Conservation (phyloP, 2,113 vertebrate genomes). For the Serinus canaria region DNA sequence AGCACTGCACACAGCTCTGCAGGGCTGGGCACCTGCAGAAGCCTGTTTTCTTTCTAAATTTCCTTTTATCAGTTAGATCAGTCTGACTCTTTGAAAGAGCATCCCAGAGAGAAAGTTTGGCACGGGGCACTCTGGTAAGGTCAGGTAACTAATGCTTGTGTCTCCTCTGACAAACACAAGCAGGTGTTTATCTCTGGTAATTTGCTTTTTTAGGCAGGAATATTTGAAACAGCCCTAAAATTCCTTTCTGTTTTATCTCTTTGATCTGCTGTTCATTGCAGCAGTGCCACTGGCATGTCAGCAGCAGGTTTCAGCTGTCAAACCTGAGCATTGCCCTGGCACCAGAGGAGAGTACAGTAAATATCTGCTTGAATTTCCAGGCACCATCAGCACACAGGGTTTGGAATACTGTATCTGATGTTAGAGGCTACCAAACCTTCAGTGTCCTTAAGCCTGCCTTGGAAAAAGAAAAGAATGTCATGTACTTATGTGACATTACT, state of each 20-base stretch:
- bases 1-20: background rate
- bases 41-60: conserved; percentile 24
- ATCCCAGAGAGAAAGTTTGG: background rate
- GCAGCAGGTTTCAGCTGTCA: background rate
- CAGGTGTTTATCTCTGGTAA: background rate
- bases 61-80: background rate
- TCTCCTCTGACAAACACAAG: background rate
- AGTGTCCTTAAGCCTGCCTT: background rate
- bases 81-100: background rate
- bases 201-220: background rate
- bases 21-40: background rate
- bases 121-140: accelerated
- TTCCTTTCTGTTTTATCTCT: background rate
- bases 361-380: background rate
- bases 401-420: accelerated
- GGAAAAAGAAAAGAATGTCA: background rate
- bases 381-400: accelerated
- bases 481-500: background rate
- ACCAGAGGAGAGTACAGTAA: background rate
- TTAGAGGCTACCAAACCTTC: background rate
- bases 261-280: background rate
- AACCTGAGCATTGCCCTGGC: background rate
- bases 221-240: background rate
- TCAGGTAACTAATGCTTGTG: background rate
- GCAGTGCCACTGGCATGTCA: background rate